These are phyloP conservation scores for Dolichoris vasculosae DNA, from an alignment of 1,140 invertebrate species.

Conservation along the genomic window DNA sequence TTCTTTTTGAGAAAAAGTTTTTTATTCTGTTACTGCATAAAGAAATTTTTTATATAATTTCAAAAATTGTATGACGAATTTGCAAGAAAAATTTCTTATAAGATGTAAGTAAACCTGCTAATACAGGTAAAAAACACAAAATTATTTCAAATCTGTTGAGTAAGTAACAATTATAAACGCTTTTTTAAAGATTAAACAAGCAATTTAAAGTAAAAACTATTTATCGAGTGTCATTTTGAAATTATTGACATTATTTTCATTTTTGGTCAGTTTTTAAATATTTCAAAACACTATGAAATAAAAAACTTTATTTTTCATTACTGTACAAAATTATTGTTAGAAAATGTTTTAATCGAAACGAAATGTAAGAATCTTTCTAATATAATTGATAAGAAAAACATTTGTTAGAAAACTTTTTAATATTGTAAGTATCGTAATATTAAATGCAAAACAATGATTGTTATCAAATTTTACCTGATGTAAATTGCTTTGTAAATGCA, in stretches of 20 bases:
- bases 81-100: background rate
- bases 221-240: background rate
- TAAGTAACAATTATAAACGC: background rate
- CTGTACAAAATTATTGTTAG: constrained; percentile 19
- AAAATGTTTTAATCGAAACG: background rate
- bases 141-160: background rate
- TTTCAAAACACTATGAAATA: background rate
- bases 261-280: background rate
- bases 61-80: background rate
- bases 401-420: constrained; percentile 12
- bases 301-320: background rate
- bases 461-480: constrained; percentile 43
- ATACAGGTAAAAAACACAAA: constrained; percentile 15
- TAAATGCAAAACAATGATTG: constrained; percentile 31
- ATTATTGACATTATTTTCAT: constrained; percentile 10
- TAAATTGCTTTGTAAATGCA: constrained; percentile 48
- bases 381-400: background rate
- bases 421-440: constrained; percentile 5
- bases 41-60: constrained; percentile 1
- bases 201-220: background rate
- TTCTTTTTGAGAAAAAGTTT: constrained; percentile 10
- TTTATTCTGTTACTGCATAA: constrained; percentile 3
- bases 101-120: background rate
- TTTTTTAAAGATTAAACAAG: background rate
- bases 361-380: background rate